Evolutionary conservation across 2,888 invertebrate species (phyloP).

Genomic region (Muschampia plurimacula): DNA sequence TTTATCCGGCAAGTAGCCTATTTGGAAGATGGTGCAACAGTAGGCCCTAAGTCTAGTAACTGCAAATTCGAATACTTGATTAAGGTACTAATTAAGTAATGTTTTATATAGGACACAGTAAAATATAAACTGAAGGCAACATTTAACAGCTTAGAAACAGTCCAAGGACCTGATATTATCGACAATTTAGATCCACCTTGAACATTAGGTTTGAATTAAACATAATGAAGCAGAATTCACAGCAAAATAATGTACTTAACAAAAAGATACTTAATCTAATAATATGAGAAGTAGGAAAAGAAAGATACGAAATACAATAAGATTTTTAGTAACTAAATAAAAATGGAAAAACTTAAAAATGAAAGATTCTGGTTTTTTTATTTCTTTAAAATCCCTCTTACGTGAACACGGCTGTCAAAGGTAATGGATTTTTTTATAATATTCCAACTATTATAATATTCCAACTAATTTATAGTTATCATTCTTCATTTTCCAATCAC

Average conservation of each 20-base stretch:
- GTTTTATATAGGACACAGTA: constrained; percentile 22
- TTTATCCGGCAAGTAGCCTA: too few species aligned
- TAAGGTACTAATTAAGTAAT: background rate
- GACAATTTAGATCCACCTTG: constrained; percentile 55
- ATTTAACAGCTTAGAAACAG: constrained; percentile 58
- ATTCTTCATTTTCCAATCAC: constrained; percentile 69
- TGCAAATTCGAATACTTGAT: background rate
- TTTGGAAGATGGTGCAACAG: too few species aligned
- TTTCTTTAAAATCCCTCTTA: constrained; percentile 48
- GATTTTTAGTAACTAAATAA: constrained; percentile 47
- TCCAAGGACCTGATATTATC: constrained; percentile 50
- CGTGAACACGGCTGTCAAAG: constrained; percentile 68
- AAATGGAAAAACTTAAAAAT: constrained; percentile 47
- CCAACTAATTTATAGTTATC: constrained; percentile 48
- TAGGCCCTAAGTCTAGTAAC: background rate
- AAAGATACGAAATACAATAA: background rate
- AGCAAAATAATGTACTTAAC: constrained; percentile 4
- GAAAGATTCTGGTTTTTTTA: constrained; percentile 15
- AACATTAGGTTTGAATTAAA: constrained; percentile 30
- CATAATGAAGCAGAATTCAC: constrained; percentile 9
- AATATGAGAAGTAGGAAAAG: background rate
- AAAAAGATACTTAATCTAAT: constrained; percentile 44
- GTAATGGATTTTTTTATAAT: constrained; percentile 55
- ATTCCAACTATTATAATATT: constrained; percentile 35
- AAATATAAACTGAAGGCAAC: constrained; percentile 4